Conservation (phyloP, 2,888 invertebrate species). For the Harmothoe impar region DNA sequence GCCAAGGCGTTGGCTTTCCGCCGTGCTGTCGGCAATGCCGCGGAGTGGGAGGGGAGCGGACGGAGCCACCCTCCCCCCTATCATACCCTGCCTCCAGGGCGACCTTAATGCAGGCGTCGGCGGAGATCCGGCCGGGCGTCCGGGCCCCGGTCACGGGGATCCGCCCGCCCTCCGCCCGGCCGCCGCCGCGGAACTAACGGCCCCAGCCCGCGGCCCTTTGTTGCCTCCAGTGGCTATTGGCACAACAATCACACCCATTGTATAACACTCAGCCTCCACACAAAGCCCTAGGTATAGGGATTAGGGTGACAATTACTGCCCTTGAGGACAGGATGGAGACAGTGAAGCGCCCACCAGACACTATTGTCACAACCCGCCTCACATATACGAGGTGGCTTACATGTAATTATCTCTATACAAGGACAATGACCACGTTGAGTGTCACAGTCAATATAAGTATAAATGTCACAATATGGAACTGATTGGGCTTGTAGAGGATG, state of each 20-base stretch:
- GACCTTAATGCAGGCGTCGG: neutral
- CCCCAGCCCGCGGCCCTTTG: neutral
- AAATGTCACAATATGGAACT: neutral
- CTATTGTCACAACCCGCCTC: neutral
- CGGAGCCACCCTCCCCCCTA: neutral
- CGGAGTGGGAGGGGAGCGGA: neutral
- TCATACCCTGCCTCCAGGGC: neutral
- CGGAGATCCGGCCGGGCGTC: neutral
- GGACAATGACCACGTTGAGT: neutral
- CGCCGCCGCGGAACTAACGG: slow-evolving; percentile 49
- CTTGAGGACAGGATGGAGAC: neutral
- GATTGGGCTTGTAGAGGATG: neutral
- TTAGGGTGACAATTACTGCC: neutral
- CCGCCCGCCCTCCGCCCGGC: neutral
- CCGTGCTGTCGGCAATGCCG: neutral
- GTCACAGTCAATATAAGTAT: neutral
- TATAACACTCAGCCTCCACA: neutral
- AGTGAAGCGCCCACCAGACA: neutral
- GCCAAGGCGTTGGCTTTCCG: neutral
- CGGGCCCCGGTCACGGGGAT: slow-evolving; percentile 39
- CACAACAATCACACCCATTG: slow-evolving; percentile 18
- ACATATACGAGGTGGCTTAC: neutral
- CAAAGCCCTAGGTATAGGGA: neutral
- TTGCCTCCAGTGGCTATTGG: neutral
- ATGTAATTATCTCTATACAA: neutral